These are phyloP conservation scores for Erannis defoliaria DNA, from an alignment of 2,888 invertebrate species.

Conservation along the genomic window DNA sequence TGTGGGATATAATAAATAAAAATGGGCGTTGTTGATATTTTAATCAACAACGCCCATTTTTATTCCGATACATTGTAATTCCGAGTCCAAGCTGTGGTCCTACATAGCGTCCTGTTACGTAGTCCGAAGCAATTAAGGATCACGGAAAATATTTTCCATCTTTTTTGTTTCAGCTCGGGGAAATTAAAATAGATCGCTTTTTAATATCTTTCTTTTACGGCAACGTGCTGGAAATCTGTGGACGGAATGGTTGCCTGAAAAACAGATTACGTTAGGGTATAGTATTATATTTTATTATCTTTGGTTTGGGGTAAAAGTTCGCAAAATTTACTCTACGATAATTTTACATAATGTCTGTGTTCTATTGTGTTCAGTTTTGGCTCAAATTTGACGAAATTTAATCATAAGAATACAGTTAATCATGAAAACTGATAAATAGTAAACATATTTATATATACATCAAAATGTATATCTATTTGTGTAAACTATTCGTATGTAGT, in stretches of 20 bases:
- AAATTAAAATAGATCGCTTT: constrained; percentile 59
- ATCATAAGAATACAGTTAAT: no score
- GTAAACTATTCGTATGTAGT: no score
- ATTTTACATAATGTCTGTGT: no score
- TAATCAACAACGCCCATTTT: background rate
- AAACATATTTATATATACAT: no score
- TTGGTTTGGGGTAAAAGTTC: no score
- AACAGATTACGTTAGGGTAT: constrained; percentile 21
- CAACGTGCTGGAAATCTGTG: constrained; percentile 42
- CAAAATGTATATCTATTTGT: no score
- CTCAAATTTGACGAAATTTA: no score
- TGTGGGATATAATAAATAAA: background rate
- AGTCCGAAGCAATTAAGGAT: constrained; percentile 56
- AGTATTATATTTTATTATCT: no score
- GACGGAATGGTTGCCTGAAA: constrained; percentile 23
- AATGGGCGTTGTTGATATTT: no score
- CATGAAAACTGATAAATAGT: no score
- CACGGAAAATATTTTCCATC: constrained; percentile 53
- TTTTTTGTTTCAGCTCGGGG: constrained; percentile 51
- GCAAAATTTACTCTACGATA: background rate
- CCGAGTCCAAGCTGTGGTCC: constrained; percentile 1
- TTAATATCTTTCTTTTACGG: constrained; percentile 47
- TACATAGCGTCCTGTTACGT: constrained; percentile 27
- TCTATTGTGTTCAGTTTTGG: no score
- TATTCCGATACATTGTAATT: constrained; percentile 9